Base-by-base conservation (phyloP, 2,888 invertebrate species). In the Melieria omissa region DNA sequence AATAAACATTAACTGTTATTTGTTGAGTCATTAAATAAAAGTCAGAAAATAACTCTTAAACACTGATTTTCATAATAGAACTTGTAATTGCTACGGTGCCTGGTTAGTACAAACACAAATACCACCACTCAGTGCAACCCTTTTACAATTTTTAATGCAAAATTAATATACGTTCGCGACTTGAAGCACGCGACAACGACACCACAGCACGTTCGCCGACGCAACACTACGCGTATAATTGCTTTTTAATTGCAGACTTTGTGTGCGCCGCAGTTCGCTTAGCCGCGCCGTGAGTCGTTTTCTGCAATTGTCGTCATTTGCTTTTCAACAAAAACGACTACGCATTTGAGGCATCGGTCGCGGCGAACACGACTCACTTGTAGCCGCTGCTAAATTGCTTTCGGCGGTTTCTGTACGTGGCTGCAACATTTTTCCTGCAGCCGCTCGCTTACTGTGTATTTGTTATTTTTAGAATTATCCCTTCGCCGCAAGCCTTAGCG, bases 361-460 rank as follows among this genome's bases (percentile, higher is more conserved):
- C 16, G 42, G 10, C 58, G 9, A 10, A 62, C n/a, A 45, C 12
- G 45, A 64, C 54, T 44, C 8, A 54, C 12, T n/a, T 16, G 6
- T 12, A n/a, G 57, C 58, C 55, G 62, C 62, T 46, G 69, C 63
- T 62, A 64, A 70, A 70, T 64, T 70, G 63, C 57, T 70, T 70
- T 70, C 52, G 64, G 70, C 42, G 69, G 69, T 63, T 69, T 69
- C 47, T 29, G 29, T 29, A 29, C 29, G 29, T 29, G 29, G 29
- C 29, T 29, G 29, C 29, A 29, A 29, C 29, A 29, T 29, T 29
- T 29, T 29, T 29, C 29, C 29, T 29, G 29, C 29, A 29, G 29
- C 29, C 29, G 29, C 29, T 29, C 29, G 29, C 29, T 29, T 29
- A 29, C 29, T 29, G 29, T 29, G 29, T 29, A 29, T 29, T 29